These are phyloP conservation scores for Drosophila subpulchrella DNA, from an alignment of 1,140 invertebrate genomes.

Conservation along the genomic window DNA sequence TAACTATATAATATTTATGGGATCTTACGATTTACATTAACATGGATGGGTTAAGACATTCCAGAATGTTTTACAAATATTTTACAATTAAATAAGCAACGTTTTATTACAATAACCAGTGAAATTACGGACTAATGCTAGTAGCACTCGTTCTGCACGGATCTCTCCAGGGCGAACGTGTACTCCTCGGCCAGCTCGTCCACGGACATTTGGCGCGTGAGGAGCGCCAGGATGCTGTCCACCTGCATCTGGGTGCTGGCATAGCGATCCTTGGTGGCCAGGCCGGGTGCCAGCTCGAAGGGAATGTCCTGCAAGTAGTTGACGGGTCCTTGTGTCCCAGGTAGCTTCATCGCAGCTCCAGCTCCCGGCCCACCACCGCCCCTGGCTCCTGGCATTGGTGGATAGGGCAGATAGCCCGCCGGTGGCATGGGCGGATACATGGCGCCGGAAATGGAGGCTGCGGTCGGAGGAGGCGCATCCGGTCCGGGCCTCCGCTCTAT, in stretches of 20 bases:
- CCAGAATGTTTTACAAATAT: neutral
- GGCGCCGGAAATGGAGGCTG: neutral
- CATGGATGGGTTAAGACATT: neutral
- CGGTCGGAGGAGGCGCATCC: slow-evolving; percentile 18
- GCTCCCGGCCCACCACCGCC: slow-evolving; percentile 11
- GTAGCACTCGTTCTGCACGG: slow-evolving; percentile 77
- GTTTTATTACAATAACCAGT: slow-evolving; percentile 29
- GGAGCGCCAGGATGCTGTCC: slow-evolving; percentile 71
- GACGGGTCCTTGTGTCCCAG: slow-evolving; percentile 31
- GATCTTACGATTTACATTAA: neutral
- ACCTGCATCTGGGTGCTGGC: slow-evolving; percentile 69
- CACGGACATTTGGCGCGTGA: slow-evolving; percentile 77
- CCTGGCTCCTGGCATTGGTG: slow-evolving; percentile 40
- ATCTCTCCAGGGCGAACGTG: slow-evolving; percentile 73
- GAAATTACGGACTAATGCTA: slow-evolving; percentile 15
- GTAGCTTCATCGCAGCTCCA: neutral
- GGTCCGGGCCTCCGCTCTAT: slow-evolving; percentile 61
- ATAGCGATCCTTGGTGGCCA: slow-evolving; percentile 56
- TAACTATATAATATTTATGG: neutral
- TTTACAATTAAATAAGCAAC: slow-evolving; percentile 34
- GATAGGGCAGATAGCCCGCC: slow-evolving; percentile 61
- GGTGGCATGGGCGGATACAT: slow-evolving; percentile 77
- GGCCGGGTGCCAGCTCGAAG: slow-evolving; percentile 72
- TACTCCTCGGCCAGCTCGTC: slow-evolving; percentile 71
- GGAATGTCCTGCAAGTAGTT: slow-evolving; percentile 80